These are phyloP conservation scores for Dermatemys mawii DNA, from an alignment of 2,113 vertebrate genomes.

Conservation along the genomic window DNA sequence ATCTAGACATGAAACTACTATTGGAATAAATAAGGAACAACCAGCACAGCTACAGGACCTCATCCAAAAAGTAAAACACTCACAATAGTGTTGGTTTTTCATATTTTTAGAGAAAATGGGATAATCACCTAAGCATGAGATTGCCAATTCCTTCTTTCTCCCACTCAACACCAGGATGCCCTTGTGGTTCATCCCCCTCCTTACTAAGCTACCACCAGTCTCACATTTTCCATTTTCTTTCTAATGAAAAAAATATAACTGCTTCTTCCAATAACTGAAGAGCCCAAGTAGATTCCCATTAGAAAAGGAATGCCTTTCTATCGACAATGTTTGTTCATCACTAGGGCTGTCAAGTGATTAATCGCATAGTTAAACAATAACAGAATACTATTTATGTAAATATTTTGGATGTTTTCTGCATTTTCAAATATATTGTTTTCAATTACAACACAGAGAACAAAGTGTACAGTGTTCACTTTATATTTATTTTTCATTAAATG, in stretches of 20 bases:
- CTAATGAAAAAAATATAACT: slow-evolving; percentile 20
- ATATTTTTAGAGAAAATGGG: not conserved
- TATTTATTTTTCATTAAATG: too few species aligned
- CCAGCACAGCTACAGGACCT: not conserved
- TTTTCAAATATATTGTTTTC: too few species aligned
- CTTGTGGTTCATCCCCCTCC: not conserved
- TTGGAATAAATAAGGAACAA: not conserved
- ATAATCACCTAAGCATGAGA: not conserved
- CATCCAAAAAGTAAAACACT: not conserved
- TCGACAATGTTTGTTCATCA: not conserved
- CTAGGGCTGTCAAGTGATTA: too few species aligned
- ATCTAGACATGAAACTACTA: not conserved
- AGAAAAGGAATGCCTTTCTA: not conserved
- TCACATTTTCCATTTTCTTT: not conserved
- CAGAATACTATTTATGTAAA: too few species aligned
- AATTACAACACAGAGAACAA: too few species aligned
- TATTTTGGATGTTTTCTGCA: too few species aligned
- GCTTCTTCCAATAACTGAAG: not conserved
- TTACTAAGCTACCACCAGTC: not conserved
- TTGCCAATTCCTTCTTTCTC: not conserved
- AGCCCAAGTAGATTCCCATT: not conserved
- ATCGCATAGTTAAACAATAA: too few species aligned
- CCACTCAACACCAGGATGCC: not conserved
- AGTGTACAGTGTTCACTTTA: too few species aligned
- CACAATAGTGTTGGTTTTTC: not conserved